phyloP scores from a whole-genome alignment of 2,888 invertebrate genomes.

The Ectobius pallidus region DNA sequence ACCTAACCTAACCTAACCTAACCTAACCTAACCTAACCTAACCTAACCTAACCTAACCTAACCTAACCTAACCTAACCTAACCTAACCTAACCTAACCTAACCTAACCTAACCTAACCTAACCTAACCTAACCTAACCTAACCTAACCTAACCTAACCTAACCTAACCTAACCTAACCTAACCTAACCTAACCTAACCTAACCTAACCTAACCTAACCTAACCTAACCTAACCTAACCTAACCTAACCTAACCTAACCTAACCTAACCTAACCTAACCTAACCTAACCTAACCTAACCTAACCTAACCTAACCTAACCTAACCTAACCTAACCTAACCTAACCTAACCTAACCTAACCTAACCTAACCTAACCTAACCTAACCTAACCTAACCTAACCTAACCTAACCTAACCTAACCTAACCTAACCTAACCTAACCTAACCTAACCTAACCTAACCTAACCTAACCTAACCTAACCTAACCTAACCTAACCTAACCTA shows the following conservation, averaged over 20 bases:
- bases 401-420: conserved; percentile 30
- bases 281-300: conserved; percentile 35
- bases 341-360: conserved; percentile 35
- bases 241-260: conserved; percentile 38
- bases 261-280: conserved; percentile 43
- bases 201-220: conserved; percentile 44
- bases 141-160: conserved; percentile 38
- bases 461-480: conserved; percentile 16
- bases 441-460: conserved; percentile 18
- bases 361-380: conserved; percentile 31
- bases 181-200: conserved; percentile 42
- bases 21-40: conserved; percentile 46
- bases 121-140: conserved; percentile 36
- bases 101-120: conserved; percentile 39
- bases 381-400: conserved; percentile 34
- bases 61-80: conserved; percentile 40
- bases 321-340: conserved; percentile 28
- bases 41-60: conserved; percentile 38
- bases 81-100: conserved; percentile 30
- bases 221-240: conserved; percentile 42
- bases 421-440: conserved; percentile 24
- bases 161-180: conserved; percentile 41
- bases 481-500: conserved; percentile 25
- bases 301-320: conserved; percentile 24
- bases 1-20: conserved; percentile 42